phyloP scores from a whole-genome alignment of 2,797 vertebrate genomes.

The Poeciliopsis presidionis region DNA sequence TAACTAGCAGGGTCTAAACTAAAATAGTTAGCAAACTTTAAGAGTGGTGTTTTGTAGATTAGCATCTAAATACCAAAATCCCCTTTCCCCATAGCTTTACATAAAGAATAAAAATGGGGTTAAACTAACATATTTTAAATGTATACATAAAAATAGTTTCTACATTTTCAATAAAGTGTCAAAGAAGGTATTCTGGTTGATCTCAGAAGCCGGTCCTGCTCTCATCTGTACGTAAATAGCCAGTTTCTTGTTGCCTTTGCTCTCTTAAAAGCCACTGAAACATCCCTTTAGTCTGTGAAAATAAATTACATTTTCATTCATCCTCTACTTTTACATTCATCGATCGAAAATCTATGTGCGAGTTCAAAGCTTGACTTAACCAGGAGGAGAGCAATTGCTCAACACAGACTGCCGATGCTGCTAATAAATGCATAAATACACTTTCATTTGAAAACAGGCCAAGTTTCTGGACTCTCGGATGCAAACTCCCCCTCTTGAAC shows the following conservation, averaged over 20 bases:
- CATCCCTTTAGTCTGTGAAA: not conserved
- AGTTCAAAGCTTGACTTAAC: conserved; percentile 62
- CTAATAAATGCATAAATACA: conserved; percentile 64
- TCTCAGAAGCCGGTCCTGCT: not conserved
- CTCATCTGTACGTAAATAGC: not conserved
- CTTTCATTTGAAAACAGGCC: conserved; percentile 67
- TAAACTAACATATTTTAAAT: not conserved
- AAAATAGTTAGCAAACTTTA: not conserved
- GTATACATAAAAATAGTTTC: too few relatives aligned
- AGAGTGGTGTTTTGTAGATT: not conserved
- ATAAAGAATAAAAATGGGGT: not conserved
- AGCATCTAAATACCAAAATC: not conserved
- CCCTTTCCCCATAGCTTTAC: not conserved
- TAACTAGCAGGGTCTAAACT: not conserved
- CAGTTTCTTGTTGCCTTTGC: conserved; percentile 22
- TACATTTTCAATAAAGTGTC: not conserved
- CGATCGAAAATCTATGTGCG: conserved; percentile 39
- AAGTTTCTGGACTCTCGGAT: conserved; percentile 52
- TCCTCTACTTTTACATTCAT: conserved; percentile 19
- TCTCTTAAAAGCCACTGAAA: conserved; percentile 35
- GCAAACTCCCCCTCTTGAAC: conserved; percentile 24
- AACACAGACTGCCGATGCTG: conserved; percentile 48
- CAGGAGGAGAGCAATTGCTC: conserved; percentile 49
- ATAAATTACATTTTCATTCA: conserved; percentile 4
- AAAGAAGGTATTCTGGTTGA: not conserved